Evolutionary conservation across 2,888 invertebrate genomes (phyloP), one percentile per base, ranked within the genome.

Genomic region (Ectobius pallidus): DNA sequence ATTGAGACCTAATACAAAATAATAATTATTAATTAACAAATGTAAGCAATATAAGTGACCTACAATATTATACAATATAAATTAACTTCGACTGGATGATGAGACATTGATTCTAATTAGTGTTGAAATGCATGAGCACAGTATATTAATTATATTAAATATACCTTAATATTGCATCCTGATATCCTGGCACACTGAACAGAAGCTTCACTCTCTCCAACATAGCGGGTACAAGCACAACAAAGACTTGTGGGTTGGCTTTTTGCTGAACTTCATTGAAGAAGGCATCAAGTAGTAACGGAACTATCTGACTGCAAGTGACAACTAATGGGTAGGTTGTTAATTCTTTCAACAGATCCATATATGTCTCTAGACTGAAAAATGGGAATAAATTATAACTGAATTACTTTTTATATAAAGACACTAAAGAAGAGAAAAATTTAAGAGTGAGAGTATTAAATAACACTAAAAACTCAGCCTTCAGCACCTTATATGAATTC

Each of bases 281-380:
- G 69, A 73, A 74, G n/a, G 61, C 67, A 25, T 74, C 71, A 34
- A 75, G 46, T 2, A 75, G 42, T 16, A 74, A 32, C 2, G 75
- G 73, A 30, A 73, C 65, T 32, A 75, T 49, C 58, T 75, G 70
- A 20, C 74, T 71, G 55, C 75, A 71, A 0, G 75, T 69, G 20
- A 65, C 44, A 32, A 75, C 74, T 58, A 75, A 39, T 4, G 73
- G 63, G 34, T 75, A 74, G 27, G 9, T 70, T 25, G 63, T 25
- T 44, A 75, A 44, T n/a, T 71, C 71, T 14, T n/a, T 18, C 34
- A 75, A 25, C 22, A 71, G 20, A 32, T 71, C 71, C 49, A 75
- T 61, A 52, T 70, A 75, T 9, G 46, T 25, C n/a, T n/a, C 42
- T n/a, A 70, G 25, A 20, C 70, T 70, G 52, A 61, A 61, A 70